These are phyloP conservation scores for Manduca sexta DNA, from an alignment of 1,140 invertebrate genomes.

Conservation along the genomic window DNA sequence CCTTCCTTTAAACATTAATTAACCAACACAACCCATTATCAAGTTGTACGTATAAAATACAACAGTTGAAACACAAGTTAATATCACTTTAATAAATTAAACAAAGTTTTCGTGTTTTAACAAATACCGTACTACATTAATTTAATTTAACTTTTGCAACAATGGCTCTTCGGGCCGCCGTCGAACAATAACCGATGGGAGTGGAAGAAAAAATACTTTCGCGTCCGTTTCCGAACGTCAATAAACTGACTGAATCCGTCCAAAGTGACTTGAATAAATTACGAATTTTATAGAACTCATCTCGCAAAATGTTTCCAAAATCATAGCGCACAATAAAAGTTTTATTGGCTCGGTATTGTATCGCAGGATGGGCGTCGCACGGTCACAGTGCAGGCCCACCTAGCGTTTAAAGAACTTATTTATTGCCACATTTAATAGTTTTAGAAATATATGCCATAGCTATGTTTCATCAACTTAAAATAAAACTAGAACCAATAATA, in stretches of 20 bases:
- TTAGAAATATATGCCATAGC: background rate
- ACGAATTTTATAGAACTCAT: constrained; percentile 67
- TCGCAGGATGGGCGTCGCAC: constrained; percentile 48
- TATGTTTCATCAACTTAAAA: too few species aligned
- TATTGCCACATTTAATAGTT: background rate
- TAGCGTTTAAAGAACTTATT: background rate
- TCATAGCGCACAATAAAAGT: constrained; percentile 69
- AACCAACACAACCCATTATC: constrained; percentile 6
- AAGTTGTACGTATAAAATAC: constrained; percentile 9
- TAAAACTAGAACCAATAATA: too few species aligned
- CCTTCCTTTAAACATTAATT: constrained; percentile 6
- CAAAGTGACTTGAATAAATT: constrained; percentile 58
- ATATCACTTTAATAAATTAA: constrained; percentile 10
- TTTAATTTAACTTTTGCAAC: constrained; percentile 8
- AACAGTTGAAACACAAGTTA: constrained; percentile 5
- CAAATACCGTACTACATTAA: constrained; percentile 2
- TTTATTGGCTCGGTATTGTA: constrained; percentile 67
- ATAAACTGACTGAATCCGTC: constrained; percentile 49
- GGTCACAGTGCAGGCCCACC: constrained; percentile 5
- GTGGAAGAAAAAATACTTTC: constrained; percentile 32
- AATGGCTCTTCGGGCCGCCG: constrained; percentile 10
- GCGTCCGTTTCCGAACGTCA: constrained; percentile 34
- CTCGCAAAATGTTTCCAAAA: constrained; percentile 66
- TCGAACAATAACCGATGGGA: constrained; percentile 6
- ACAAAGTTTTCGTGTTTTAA: constrained; percentile 15